Evolutionary conservation across 2,888 invertebrate genomes (phyloP), one percentile per base, ranked within the genome.

Genomic region (Metopia argyrocephala): DNA sequence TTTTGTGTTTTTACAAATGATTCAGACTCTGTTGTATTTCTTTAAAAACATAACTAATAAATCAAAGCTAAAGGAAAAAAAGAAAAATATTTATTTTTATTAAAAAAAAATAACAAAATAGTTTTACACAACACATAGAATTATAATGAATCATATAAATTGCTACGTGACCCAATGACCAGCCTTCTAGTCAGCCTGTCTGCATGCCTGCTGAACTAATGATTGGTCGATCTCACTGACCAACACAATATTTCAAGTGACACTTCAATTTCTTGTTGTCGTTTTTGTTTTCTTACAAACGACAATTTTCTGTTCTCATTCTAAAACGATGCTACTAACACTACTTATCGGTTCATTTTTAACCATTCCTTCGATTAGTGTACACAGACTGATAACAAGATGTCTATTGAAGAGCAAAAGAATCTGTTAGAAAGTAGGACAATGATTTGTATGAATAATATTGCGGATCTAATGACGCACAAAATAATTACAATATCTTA

Each of bases 371-470:
- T 57, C 5, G 46, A 48, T 52, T 52, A 31, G 12, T 52, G 38
- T 31, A n/a, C 5, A n/a, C 31, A 46, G 20, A 62, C 38, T 54
- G 70, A 79, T 52, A 62, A 59, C 15, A 54, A 61, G 61, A 75
- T 59, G 45, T 76, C 71, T 66, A 56, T 75, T 48, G 21, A 15
- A 5, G 15, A 38, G 4, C 38, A 38, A 38, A 6, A 38, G 12
- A 38, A 38, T 38, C 38, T 38, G 38, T 21, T 46, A 12, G 23
- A 68, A 79, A 71, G 48, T 70, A 56, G 69, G 65, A 48, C 70
- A 70, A 59, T 65, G 65, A 38, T 54, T 65, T 50, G 52, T 56
- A 54, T 62, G 50, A 66, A 27, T 59, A 66, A 74, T 50, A 21
- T 38, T 38, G 38, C 15, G 38, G 15, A 31, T 6, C 21, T n/a